A percentile compares a stretch with the other conserved stretches of the same genome.
Conservation (phyloP, 2,888 invertebrate genomes). For the Theretra japonica region DNA sequence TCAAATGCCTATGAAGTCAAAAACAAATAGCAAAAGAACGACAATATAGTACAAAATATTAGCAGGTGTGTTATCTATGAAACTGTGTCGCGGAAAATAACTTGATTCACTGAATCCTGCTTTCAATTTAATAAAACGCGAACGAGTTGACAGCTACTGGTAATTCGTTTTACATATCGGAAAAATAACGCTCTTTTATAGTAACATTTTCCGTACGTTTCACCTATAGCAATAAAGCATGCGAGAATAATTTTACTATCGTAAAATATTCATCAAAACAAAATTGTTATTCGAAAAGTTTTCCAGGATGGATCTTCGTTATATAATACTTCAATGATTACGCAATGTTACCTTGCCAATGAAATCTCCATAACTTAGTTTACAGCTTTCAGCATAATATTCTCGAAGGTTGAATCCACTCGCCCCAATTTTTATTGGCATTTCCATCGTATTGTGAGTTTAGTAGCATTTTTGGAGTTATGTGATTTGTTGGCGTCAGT, state of each 20-base stretch:
- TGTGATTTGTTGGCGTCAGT: conserved; percentile 1
- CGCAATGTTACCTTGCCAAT: neutral
- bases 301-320: neutral
- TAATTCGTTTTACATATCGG: neutral
- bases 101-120: too few relatives aligned
- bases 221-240: neutral
- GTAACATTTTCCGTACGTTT: neutral
- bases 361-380: conserved; percentile 7
- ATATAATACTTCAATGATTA: neutral
- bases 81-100: too few relatives aligned
- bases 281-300: neutral
- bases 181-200: neutral
- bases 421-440: conserved; percentile 17
- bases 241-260: neutral
- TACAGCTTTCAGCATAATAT: conserved; percentile 17
- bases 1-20: too few relatives aligned
- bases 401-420: neutral
- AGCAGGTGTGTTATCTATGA: too few relatives aligned
- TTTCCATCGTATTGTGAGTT: neutral
- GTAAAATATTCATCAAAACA: neutral
- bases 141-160: too few relatives aligned
- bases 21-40: too few relatives aligned
- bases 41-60: too few relatives aligned
- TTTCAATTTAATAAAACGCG: too few relatives aligned
- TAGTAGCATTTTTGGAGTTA: neutral